Evolutionary conservation across 2,797 vertebrate species (phyloP), one percentile per base, ranked within the genome.

Genomic region (Rhincodon typus): DNA sequence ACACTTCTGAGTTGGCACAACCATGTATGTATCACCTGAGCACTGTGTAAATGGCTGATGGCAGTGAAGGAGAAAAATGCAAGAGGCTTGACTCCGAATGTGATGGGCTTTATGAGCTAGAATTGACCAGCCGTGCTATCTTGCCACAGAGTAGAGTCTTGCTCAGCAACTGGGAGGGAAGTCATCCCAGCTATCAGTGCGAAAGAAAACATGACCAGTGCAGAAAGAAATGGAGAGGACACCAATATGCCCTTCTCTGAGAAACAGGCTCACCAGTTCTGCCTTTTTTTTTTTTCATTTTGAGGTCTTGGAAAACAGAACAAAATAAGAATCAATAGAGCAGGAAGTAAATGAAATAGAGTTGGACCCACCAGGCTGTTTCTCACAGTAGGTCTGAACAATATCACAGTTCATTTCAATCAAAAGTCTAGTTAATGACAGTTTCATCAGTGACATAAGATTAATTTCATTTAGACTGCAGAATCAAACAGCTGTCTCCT

Each of bases 341-440:
- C 96, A 95, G 96, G 96, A 94, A 82, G 50, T 87, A 25, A 70
- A 62, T 95, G 53, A 84, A 96, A 96, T 97, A 97, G 97, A 97
- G 96, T 94, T 95, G 97, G 96, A 97, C 97, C 97, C 97, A 96
- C 96, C 96, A 95, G 97, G 96, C 96, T 97, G 96, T 97, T 97
- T 96, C 96, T 84, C 96, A 67, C 17, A 74, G 95, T 96, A 97
- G 96, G 96, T 96, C 95, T 96, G 96, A 97, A 96, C 96, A 95
- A 96, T 97, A 96, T 94, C 96, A 95, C 87, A 53, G 30, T 0
- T 90, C 0, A 69, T 0, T 96, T 96, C 96, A 96, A 96, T 8
- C 94, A 77, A 0, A 88, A 96, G 96, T 97, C 97, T 0, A 88
- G 96, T 95, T 93, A 90, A 70, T 96, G 95, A 96, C 84, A 57